Evolutionary conservation across 2,797 vertebrate genomes (phyloP).

Genomic region (Telmatherina bonti): DNA sequence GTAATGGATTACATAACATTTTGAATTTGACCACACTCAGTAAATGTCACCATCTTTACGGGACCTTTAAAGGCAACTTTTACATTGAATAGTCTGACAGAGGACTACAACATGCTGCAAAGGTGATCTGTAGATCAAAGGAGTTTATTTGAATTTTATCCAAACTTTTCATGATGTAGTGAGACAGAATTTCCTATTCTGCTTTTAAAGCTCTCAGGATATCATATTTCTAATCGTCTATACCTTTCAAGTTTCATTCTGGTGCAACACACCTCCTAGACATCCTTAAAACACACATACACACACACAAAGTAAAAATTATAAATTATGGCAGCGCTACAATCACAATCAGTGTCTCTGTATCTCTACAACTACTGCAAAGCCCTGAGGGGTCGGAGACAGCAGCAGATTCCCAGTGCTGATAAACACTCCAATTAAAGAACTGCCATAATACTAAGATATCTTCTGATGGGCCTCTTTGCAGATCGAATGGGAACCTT

Average conservation of each 20-base stretch:
- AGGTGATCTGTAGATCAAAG: neutral
- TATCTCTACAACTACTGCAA: slow-evolving; percentile 47
- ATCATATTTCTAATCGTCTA: slow-evolving; percentile 13
- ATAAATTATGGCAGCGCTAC: slow-evolving; percentile 47
- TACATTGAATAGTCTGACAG: too few species aligned
- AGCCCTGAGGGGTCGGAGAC: slow-evolving; percentile 65
- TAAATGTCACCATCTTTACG: neutral
- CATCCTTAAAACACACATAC: slow-evolving; percentile 19
- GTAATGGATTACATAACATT: neutral
- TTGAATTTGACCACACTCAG: too few species aligned
- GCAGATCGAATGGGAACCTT: slow-evolving; percentile 52
- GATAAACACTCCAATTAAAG: slow-evolving; percentile 72
- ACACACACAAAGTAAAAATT: neutral
- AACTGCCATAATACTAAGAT: slow-evolving; percentile 48
- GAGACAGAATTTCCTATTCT: neutral
- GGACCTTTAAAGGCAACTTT: neutral
- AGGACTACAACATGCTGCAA: neutral
- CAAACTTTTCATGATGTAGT: neutral
- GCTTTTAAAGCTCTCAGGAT: neutral
- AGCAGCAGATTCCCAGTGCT: slow-evolving; percentile 65
- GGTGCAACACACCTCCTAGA: slow-evolving; percentile 58
- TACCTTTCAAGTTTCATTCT: slow-evolving; percentile 22
- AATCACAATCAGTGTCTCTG: slow-evolving; percentile 39
- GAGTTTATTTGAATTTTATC: neutral
- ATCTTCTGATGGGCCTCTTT: slow-evolving; percentile 57